Conservation (phyloP, 2,888 invertebrate genomes). For the Pedicia rivosa region DNA sequence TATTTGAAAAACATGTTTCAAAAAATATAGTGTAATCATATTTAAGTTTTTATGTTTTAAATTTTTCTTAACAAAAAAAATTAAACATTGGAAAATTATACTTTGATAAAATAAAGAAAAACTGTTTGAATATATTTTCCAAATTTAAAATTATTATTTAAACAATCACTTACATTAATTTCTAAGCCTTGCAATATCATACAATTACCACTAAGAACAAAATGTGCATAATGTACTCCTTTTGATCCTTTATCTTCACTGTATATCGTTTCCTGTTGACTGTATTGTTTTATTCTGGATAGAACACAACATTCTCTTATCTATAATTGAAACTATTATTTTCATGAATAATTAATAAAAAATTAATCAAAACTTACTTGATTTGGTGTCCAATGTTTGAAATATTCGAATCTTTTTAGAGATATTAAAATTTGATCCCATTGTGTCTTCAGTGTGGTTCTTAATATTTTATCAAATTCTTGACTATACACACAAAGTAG, state of each 20-base stretch:
- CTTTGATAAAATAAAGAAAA: no score
- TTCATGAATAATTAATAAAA: no score
- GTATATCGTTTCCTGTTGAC: conserved; percentile 23
- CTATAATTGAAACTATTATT: no score
- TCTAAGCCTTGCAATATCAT: conserved; percentile 26
- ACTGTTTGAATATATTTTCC: no score
- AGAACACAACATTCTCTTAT: conserved; percentile 12
- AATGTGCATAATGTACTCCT: conserved; percentile 23
- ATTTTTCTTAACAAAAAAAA: no score
- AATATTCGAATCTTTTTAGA: conserved; percentile 22
- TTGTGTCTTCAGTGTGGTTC: conserved; percentile 20
- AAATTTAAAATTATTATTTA: no score
- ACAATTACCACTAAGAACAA: conserved; percentile 27
- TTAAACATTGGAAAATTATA: no score
- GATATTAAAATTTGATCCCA: conserved; percentile 22
- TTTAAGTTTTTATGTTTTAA: no score
- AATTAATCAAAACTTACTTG: conserved; percentile 22
- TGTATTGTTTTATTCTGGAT: conserved; percentile 19
- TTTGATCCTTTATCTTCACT: conserved; percentile 20
- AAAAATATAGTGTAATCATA: no score
- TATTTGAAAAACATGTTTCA: no score
- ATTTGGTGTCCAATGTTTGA: conserved; percentile 18
- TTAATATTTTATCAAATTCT: conserved; percentile 33
- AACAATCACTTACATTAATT: conserved; percentile 18
- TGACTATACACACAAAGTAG: conserved; percentile 42